phyloP scores from a whole-genome alignment of 2,888 invertebrate species.

The Trachelus iudaicus region DNA sequence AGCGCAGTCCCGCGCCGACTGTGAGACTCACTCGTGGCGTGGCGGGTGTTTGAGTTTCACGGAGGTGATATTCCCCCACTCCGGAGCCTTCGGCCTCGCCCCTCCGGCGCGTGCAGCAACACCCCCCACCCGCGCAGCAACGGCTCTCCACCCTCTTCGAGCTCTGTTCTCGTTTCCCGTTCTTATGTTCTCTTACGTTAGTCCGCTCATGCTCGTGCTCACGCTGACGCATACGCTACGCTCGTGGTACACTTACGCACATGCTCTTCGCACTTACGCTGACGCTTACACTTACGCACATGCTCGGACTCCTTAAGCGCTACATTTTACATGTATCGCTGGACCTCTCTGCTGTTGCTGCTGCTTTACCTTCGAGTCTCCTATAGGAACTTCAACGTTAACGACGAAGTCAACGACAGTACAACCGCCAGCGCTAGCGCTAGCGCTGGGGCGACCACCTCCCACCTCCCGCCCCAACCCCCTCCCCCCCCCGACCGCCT shows the following conservation, averaged over 20 bases:
- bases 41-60: constrained; percentile 17
- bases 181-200: neutral
- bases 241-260: neutral
- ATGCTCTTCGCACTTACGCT: neutral
- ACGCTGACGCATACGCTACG: constrained; percentile 5
- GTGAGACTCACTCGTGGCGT: constrained; percentile 44
- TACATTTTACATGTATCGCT: no score
- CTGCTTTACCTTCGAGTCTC: no score
- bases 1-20: constrained; percentile 66
- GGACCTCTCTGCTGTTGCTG: no score
- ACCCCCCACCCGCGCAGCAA: constrained; percentile 30
- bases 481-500: no score
- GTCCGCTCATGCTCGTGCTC: constrained; percentile 25
- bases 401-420: constrained; percentile 16
- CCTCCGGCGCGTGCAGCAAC: constrained; percentile 23
- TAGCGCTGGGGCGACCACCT: constrained; percentile 14
- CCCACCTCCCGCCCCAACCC: neutral
- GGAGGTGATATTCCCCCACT: constrained; percentile 8
- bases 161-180: constrained; percentile 17
- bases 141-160: constrained; percentile 43
- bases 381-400: no score
- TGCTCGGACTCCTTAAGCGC: no score
- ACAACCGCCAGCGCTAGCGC: constrained; percentile 21
- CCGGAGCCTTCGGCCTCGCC: neutral
- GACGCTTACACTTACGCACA: no score